phyloP scores from a whole-genome alignment of 2,113 vertebrate genomes.

The Hemicordylus capensis region DNA sequence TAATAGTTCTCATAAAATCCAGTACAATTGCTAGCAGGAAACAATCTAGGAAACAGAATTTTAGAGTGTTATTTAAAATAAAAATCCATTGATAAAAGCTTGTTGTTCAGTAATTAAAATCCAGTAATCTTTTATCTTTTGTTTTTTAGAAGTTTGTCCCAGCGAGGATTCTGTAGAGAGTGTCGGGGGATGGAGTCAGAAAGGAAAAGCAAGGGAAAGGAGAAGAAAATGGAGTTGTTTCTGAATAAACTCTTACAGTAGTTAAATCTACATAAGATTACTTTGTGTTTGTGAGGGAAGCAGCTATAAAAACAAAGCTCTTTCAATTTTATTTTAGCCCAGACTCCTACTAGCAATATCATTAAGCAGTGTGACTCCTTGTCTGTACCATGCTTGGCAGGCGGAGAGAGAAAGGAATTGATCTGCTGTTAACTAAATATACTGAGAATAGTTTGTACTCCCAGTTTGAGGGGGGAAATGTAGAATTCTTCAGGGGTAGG shows the following conservation, averaged over 20 bases:
- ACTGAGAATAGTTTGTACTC: constrained; percentile 38
- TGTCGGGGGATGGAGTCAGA: too few species aligned
- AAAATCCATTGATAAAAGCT: constrained; percentile 53
- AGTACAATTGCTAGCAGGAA: constrained; percentile 34
- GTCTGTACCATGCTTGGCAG: constrained; percentile 41
- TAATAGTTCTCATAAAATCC: constrained; percentile 43
- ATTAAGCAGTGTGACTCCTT: constrained; percentile 40
- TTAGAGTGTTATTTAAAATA: constrained; percentile 43
- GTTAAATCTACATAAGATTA: too few species aligned
- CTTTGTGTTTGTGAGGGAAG: too few species aligned
- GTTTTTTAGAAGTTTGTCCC: too few species aligned
- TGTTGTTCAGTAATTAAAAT: too few species aligned
- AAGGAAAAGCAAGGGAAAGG: too few species aligned
- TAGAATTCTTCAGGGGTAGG: constrained; percentile 8
- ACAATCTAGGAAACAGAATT: constrained; percentile 53
- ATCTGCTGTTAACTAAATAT: constrained; percentile 61
- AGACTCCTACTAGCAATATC: constrained; percentile 41
- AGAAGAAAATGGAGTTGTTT: too few species aligned
- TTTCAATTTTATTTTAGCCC: constrained; percentile 71
- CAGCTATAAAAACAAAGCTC: too few species aligned
- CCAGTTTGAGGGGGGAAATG: constrained; percentile 52
- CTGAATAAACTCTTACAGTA: too few species aligned
- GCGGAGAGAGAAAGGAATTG: constrained; percentile 41
- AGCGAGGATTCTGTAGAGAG: too few species aligned
- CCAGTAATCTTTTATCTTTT: too few species aligned